These are phyloP conservation scores for Erythrolamprus reginae DNA, from an alignment of 2,113 vertebrate genomes.

Conservation along the genomic window DNA sequence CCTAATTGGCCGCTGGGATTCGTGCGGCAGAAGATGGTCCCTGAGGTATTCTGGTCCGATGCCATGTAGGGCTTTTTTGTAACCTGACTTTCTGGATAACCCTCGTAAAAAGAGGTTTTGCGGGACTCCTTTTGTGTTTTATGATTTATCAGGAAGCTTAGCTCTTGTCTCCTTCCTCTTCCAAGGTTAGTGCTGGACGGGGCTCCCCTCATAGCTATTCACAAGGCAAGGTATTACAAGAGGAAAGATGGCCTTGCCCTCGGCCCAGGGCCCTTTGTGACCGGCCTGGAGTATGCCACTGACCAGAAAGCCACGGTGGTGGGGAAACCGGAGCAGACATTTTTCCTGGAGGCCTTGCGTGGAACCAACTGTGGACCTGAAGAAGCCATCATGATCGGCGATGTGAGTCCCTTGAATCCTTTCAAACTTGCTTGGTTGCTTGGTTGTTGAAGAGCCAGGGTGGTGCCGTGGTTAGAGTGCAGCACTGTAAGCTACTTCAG, in stretches of 20 bases:
- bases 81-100: no score
- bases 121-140: no score
- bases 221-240: constrained; percentile 94
- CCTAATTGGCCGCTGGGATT: no score
- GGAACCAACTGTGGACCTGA: constrained; percentile 65
- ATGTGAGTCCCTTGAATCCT: constrained; percentile 69
- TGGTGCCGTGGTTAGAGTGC: no score
- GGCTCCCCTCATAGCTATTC: constrained; percentile 91
- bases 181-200: constrained; percentile 83
- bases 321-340: constrained; percentile 87
- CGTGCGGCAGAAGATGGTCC: no score
- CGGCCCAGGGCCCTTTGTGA: constrained; percentile 91
- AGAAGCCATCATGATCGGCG: constrained; percentile 93
- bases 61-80: no score
- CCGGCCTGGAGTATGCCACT: constrained; percentile 84
- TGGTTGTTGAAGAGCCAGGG: no score
- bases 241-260: constrained; percentile 86
- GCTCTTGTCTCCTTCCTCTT: constrained; percentile 11
- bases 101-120: no score
- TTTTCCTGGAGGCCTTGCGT: constrained; percentile 86
- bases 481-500: no score
- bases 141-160: no score
- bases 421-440: not conserved
- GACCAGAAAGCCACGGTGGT: constrained; percentile 83
- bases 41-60: no score